Evolutionary conservation across 2,888 invertebrate genomes (phyloP).

Genomic region (Hololepta plana): DNA sequence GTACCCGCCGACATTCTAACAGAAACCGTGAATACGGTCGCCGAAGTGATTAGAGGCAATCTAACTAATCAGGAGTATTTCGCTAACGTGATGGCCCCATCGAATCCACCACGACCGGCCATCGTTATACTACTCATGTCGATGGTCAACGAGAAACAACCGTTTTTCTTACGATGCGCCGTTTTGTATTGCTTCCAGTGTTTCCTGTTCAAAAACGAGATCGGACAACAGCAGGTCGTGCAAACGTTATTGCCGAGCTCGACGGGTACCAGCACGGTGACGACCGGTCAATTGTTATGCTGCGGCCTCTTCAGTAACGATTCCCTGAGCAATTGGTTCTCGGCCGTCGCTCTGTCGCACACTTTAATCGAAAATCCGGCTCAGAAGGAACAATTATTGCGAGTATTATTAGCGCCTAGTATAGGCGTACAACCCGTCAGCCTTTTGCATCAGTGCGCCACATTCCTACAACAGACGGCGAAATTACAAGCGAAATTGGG

Average conservation of each 20-base stretch:
- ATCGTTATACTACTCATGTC: constrained; percentile 92
- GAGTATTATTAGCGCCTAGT: constrained; percentile 78
- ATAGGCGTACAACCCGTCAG: constrained; percentile 73
- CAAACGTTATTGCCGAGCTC: constrained; percentile 83
- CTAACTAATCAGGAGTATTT: constrained; percentile 82
- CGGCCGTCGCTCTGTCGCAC: constrained; percentile 79
- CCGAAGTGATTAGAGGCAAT: constrained; percentile 81
- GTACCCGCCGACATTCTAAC: constrained; percentile 93
- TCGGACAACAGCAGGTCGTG: constrained; percentile 72
- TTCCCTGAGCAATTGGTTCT: constrained; percentile 87
- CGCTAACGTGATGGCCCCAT: constrained; percentile 78
- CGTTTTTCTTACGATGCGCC: constrained; percentile 72
- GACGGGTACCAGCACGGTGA: constrained; percentile 50
- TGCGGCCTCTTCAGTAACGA: constrained; percentile 82
- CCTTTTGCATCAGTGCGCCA: constrained; percentile 74
- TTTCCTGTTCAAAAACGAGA: constrained; percentile 83
- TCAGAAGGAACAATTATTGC: constrained; percentile 77
- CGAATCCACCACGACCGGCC: constrained; percentile 83
- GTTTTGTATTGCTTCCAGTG: constrained; percentile 96
- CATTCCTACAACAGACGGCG: constrained; percentile 64
- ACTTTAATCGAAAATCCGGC: constrained; percentile 68
- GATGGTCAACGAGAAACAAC: constrained; percentile 97
- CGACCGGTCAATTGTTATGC: constrained; percentile 80
- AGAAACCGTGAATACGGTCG: constrained; percentile 79
- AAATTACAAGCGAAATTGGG: constrained; percentile 75